Percentiles rank a stretch among this genome's conserved stretches.
phyloP scores from a whole-genome alignment of 2,113 vertebrate species.

The Gallinago jamesoni region DNA sequence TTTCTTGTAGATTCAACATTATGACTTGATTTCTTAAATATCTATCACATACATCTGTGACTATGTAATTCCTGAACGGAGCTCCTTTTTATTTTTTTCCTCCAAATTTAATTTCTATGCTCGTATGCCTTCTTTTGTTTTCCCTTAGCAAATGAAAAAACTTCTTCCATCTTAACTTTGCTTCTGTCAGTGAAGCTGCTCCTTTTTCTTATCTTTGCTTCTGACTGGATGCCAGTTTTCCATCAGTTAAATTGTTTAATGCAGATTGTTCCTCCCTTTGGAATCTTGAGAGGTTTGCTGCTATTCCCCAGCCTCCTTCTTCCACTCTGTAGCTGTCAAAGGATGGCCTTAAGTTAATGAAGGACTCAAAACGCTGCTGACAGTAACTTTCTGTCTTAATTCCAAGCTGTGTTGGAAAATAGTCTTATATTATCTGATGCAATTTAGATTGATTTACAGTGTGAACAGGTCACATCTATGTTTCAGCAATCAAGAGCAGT shows the following conservation, averaged over 20 bases:
- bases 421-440: background rate
- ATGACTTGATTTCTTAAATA: background rate
- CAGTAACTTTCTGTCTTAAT: constrained; percentile 11
- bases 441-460: background rate
- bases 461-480: background rate
- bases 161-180: background rate
- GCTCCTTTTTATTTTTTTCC: no score
- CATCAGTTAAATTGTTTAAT: background rate
- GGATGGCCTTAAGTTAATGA: constrained; percentile 31
- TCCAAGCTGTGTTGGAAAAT: constrained; percentile 3
- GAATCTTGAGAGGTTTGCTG: background rate
- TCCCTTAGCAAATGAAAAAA: background rate
- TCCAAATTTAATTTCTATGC: background rate
- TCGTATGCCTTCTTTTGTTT: background rate
- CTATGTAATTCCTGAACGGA: background rate
- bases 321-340: constrained; percentile 14
- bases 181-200: background rate
- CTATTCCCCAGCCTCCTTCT: background rate
- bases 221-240: background rate
- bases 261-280: background rate
- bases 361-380: background rate
- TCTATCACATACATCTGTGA: background rate
- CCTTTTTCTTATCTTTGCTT: background rate
- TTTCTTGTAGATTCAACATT: background rate
- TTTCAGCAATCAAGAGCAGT: background rate